Percentiles rank a stretch among this genome's conserved stretches.
Evolutionary conservation across 2,888 invertebrate species (phyloP).

Genomic region (Mongoloraphidia duomilia): DNA sequence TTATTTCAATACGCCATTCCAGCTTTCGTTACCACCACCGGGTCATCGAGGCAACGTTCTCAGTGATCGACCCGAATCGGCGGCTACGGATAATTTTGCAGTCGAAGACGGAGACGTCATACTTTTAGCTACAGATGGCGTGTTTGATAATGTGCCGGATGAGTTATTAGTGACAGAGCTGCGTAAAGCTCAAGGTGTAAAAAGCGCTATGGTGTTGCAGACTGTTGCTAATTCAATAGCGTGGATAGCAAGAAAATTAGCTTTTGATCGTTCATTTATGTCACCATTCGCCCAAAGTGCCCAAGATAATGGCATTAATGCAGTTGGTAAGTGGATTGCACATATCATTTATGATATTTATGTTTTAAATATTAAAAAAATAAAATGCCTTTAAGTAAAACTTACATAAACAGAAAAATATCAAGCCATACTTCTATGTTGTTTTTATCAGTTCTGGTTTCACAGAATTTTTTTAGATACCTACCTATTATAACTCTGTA

Average conservation of each 20-base stretch:
- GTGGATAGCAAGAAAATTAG: conserved; percentile 85
- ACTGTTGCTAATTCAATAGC: conserved; percentile 89
- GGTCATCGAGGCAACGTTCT: conserved; percentile 75
- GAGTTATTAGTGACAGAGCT: conserved; percentile 78
- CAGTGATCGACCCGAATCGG: conserved; percentile 87
- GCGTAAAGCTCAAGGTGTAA: conserved; percentile 53
- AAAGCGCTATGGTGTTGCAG: conserved; percentile 64
- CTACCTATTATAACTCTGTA: too few species aligned
- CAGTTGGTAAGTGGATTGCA: conserved; percentile 53
- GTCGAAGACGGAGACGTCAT: conserved; percentile 90
- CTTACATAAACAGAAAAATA: neutral
- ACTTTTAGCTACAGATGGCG: conserved; percentile 91
- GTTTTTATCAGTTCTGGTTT: too few species aligned
- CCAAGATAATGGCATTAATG: conserved; percentile 81
- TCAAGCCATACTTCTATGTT: neutral
- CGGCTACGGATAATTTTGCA: conserved; percentile 73
- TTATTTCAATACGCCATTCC: conserved; percentile 98
- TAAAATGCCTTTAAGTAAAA: conserved; percentile 11
- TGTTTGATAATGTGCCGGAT: conserved; percentile 96
- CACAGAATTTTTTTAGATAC: too few species aligned
- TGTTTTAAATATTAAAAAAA: conserved; percentile 5
- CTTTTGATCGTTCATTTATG: conserved; percentile 87
- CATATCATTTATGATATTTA: neutral
- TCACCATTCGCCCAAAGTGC: conserved; percentile 94
- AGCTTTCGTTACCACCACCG: conserved; percentile 86